Base-by-base conservation (phyloP, 2,888 invertebrate species). In the Capitulum mitella region DNA sequence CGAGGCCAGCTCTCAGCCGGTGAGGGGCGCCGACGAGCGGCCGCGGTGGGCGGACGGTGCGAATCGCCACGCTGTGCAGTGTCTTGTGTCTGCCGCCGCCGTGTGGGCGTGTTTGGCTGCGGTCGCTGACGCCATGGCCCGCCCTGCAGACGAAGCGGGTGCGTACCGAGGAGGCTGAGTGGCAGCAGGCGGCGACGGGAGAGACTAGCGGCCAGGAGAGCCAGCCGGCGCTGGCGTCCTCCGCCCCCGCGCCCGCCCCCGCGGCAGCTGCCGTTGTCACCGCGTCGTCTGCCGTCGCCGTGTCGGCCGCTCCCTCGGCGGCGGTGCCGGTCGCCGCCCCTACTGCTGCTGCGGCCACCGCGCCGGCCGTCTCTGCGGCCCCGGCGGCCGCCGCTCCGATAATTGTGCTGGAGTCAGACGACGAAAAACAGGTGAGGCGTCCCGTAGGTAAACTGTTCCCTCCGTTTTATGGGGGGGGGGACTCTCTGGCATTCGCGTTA, bases 261-360 rank as follows among this genome's bases (percentile, higher is more conserved):
- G 51, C 78, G 46, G 61, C 82, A 79, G 77, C 78, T 61, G 54
- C 80, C 16, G 78, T 80, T 29, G 79, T 81, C 37, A 79, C 80
- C 34, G 80, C 81, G 51, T 77, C 80, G 46, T 80, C 81, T 16
- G 82, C 80, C n/a, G 79, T 80, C 19, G 80, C 80, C 12, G 79
- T 80, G 34, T 54, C 79, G 22, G 78, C 79, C 19, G 79, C 81
- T 77, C 70, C n/a, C 61, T 64, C 78, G 64, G 75, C 82, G 79
- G 77, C 78, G 51, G 12, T 26, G 51, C 6, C 26, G 22, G 51
- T 6, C 51, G 2, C 51, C 51, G 51, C 51, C 51, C 19, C 51
- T 26, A 26, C 51, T 6, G 22, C 46, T 77, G 70, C 79, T 40
- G 43, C 64, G 64, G 32, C 77, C 78, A 14, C 75, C 34, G 64